Conservation (phyloP, 2,113 vertebrate species). For the Platichthys flesus region DNA sequence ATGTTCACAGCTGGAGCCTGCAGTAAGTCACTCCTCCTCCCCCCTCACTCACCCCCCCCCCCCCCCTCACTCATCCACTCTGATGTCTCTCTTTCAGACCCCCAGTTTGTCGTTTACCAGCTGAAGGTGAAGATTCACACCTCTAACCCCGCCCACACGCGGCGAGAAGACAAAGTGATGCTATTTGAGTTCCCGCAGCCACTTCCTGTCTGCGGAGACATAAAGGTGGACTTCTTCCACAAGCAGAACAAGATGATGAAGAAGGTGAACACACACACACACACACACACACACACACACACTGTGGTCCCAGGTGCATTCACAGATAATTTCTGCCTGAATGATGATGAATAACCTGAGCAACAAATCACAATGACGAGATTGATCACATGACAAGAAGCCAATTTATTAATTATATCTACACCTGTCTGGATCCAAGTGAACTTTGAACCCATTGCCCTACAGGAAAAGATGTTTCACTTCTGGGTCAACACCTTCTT, state of each 20-base stretch:
- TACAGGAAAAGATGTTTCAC: conserved; percentile 98
- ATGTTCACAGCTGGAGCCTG: conserved; percentile 98
- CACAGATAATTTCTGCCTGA: too few relatives aligned
- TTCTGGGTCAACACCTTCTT: conserved; percentile 99
- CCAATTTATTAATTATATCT: too few relatives aligned
- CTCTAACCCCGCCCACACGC: conserved; percentile 89
- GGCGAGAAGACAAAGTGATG: conserved; percentile 94
- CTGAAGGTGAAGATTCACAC: conserved; percentile 98
- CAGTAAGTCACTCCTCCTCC: conserved; percentile 84
- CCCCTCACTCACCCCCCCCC: too few relatives aligned
- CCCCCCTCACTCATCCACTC: neutral
- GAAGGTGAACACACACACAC: conserved; percentile 81
- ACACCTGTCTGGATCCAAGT: too few relatives aligned
- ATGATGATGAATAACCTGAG: neutral
- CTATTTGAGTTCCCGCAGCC: conserved; percentile 96
- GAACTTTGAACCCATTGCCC: neutral
- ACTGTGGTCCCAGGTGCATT: too few relatives aligned
- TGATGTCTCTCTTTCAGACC: conserved; percentile 81
- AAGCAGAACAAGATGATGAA: conserved; percentile 99
- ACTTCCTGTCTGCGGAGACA: conserved; percentile 95
- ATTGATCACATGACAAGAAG: too few relatives aligned
- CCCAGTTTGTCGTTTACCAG: conserved; percentile 97
- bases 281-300: too few relatives aligned
- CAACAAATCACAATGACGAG: too few relatives aligned
- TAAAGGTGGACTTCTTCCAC: conserved; percentile 99